Evolutionary conservation across 2,113 vertebrate species (phyloP).

Genomic region (Microtus ochrogaster): DNA sequence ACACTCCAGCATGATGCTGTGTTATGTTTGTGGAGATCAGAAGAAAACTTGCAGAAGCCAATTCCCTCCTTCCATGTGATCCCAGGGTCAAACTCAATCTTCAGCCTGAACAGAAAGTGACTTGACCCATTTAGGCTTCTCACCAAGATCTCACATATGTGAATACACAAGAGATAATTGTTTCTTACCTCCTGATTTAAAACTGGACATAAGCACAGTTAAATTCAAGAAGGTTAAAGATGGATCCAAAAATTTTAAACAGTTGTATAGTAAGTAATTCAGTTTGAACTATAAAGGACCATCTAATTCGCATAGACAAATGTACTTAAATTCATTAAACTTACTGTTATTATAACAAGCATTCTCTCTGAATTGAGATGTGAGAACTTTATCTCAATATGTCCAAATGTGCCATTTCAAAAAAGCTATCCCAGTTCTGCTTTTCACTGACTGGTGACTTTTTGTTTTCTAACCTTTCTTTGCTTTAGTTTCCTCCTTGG

Average conservation of each 20-base stretch:
- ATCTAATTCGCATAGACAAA: neutral
- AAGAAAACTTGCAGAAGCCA: neutral
- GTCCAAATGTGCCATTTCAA: neutral
- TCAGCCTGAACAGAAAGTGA: neutral
- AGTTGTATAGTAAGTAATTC: neutral
- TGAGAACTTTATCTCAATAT: neutral
- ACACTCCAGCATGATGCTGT: neutral
- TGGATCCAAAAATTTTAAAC: neutral
- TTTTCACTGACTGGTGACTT: neutral
- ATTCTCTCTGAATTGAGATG: neutral
- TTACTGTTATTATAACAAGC: neutral
- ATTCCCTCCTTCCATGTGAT: neutral
- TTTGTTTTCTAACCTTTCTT: neutral
- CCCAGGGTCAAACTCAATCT: neutral
- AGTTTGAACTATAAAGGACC: neutral
- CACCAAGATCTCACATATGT: neutral
- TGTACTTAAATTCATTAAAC: slow-evolving; percentile 12
- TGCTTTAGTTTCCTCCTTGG: neutral
- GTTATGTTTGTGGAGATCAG: neutral
- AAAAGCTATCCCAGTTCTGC: neutral
- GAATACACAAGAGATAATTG: neutral
- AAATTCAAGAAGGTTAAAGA: slow-evolving; percentile 19
- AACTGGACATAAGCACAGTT: neutral
- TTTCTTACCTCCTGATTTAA: neutral
- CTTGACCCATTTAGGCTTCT: neutral